Base-by-base conservation (phyloP, 2,888 invertebrate species). In the Thumatha senex region DNA sequence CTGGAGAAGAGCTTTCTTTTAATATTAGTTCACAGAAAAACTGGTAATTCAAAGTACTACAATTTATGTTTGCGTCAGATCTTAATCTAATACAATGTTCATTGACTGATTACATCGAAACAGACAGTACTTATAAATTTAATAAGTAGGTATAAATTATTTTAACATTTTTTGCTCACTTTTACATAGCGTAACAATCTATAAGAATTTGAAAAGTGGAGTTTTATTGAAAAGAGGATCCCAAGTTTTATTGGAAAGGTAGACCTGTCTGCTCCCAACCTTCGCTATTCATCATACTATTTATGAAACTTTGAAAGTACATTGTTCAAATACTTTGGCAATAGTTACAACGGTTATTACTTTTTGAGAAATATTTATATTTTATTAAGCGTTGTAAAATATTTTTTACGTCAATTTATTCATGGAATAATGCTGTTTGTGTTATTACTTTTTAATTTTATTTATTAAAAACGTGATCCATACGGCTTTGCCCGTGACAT, bases 261-360 rank as follows among this genome's bases (percentile, higher is more conserved):
- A 33, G 33, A 36, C 12, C 33, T 53, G 51, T 43, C 33, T 45
- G 11, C 36, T 30, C 29, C 9, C 39, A n/a, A 13, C 0, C 36
- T 13, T 29, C 14, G 14, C 11, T 11, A 13, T 34, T 45, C 42
- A 41, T 31, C 39, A 54, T 49, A 48, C 56, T 56, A 61, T 35
- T 60, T 39, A 18, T 39, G 39, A 24, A 24, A 59, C 57, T 63
- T 54, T 44, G 48, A 56, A 56, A 58, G 61, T 56, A 60, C 48
- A 57, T 61, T 51, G 48, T 50, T 56, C 56, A 51, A 63, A 65
- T 67, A 51, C 47, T 56, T 54, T 48, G 9, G 13, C 49, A 63
- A 67, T 63, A 67, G 53, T 63, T 63, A 40, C 29, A n/a, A n/a
- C 3, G 14, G 24, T 42, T 33, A 14, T 31, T 40, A 13, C 30